Conservation (phyloP, 2,113 vertebrate genomes). For the Mirza zaza region DNA sequence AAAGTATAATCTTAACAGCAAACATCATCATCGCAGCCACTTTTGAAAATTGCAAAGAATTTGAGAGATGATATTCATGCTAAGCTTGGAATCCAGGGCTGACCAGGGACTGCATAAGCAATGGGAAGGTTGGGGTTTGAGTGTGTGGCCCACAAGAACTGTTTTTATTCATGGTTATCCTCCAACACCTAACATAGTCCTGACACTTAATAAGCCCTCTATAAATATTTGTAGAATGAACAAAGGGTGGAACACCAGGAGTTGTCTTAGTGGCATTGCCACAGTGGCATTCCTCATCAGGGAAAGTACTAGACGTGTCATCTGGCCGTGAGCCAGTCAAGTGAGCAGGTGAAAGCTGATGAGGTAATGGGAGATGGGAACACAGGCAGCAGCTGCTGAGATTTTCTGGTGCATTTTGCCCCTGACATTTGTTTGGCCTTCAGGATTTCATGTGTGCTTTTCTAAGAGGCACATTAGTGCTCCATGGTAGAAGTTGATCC, state of each 20-base stretch:
- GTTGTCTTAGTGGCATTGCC: neutral
- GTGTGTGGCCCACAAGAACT: neutral
- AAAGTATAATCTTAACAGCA: neutral
- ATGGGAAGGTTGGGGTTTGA: neutral
- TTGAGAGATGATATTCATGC: neutral
- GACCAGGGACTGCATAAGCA: neutral
- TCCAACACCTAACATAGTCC: neutral
- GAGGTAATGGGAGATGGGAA: rapidly evolving
- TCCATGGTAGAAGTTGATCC: rapidly evolving
- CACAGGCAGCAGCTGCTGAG: neutral
- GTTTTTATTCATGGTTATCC: neutral
- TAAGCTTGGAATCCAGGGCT: neutral
- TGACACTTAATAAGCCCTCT: neutral
- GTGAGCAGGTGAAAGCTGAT: neutral
- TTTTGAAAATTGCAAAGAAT: neutral
- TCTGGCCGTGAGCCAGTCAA: neutral
- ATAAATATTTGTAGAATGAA: neutral
- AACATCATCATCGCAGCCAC: neutral
- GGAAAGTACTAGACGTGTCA: neutral
- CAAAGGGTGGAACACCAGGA: neutral
- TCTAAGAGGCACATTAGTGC: neutral
- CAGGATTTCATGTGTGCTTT: neutral
- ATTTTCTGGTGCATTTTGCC: neutral
- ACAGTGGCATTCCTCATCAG: neutral
- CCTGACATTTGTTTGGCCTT: neutral